Evolutionary conservation across 2,888 invertebrate genomes (phyloP), one percentile per base, ranked within the genome.

Genomic region (Caenorhabditis doughertyi): DNA sequence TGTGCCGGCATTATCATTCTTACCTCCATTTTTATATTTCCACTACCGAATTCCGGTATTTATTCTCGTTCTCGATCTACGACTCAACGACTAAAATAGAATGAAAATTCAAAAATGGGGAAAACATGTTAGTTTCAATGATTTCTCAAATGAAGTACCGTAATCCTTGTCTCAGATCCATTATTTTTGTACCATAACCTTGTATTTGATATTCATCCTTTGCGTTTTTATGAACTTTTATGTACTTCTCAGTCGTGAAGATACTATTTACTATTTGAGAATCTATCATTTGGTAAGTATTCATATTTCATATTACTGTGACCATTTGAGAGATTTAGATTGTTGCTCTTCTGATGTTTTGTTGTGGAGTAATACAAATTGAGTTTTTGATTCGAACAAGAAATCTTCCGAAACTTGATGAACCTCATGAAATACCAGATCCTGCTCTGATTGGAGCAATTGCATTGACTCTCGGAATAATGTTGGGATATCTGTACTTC

Each of bases 401-500:
- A 23, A 76, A 76, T 35, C 84, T 90, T 56, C 87, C 85, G n/a
- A 90, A 90, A 81, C 81, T 90, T 25, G 87, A 89, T 21, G 85
- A 85, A 8, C 90, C 91, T 0, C 90, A 91, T 49, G 88, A 83
- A 39, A 89, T 90, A 29, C 90, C 90, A 0, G 85, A 88, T 51
- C 91, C 91, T 0, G 90, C 89, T 2, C 67, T 91, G 1, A 82
- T 90, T 60, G 88, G 88, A 71, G 89, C 90, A 1, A 84, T 91
- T 25, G 89, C 86, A 9, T 71, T 91, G 64, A 91, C 91, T 2
- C 83, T 90, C 8, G 91, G 91, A n/a, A 91, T 91, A 53, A 85
- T 86, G 27, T 76, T 91, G 21, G 91, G 91, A 25, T 91, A 91
- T 70, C 85, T 90, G 27, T 91, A 91, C 73, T 90, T 90, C 68